Base-by-base conservation (phyloP, 2,888 invertebrate species). In the Drosophila stalkeri region DNA sequence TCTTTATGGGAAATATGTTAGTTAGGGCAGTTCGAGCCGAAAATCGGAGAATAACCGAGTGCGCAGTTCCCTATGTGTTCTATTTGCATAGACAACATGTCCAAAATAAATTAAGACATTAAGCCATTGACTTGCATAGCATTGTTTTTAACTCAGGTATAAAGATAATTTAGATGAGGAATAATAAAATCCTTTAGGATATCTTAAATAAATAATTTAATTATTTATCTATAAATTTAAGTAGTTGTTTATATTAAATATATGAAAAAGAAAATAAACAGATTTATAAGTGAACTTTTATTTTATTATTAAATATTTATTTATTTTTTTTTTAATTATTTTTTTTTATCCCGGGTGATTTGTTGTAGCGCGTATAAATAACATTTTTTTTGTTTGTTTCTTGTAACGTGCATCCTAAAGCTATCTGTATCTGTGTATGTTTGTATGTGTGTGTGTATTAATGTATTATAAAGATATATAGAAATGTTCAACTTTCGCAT, bases 351-450 rank as follows among this genome's bases (percentile, higher is more conserved):
- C 33, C 64, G 49, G 44, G 72, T 82, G 80, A 82, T 86, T 83
- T 79, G 70, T 85, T 79, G 77, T 75, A 72, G 76, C 80, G 76
- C 82, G 59, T 66, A 73, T 76, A 68, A 87, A 82, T 77, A 74
- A 81, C 78, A 80, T 85, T 76, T 63, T 82, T 76, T 61, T 82
- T 27, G 6, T 27, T 27, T 27, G 27, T 75, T 70, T 74, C 65
- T 56, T 75, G 77, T 62, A 64, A 64, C 55, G 62, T 80, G 77
- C 78, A 51, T 55, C 35, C 76, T 79, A 76, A 74, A 44, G 37
- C 64, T 80, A 77, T 51, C 54, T 66, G 66, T 23, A 65, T 47
- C 52, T 64, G 49, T 72, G 51, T 63, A 47, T 70, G 60, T 55
- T 52, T 61, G 56, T 68, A 41, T 60, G 46, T 69, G 62, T 57